phyloP scores from a whole-genome alignment of 2,113 vertebrate species.

The Apeltes quadracus region DNA sequence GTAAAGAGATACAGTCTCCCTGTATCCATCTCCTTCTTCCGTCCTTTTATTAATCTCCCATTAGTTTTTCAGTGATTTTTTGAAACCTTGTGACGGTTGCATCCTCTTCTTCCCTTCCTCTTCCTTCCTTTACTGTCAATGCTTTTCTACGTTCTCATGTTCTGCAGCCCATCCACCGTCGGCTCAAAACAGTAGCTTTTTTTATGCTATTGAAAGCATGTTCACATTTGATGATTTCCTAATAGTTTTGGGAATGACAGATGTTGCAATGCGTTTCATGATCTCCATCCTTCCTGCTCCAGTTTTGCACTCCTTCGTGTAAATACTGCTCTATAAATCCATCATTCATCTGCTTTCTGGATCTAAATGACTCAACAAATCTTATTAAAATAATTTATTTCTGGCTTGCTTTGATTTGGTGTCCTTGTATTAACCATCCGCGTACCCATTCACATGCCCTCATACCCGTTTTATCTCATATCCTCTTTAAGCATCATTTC shows the following conservation, averaged over 20 bases:
- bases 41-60: conserved; percentile 6
- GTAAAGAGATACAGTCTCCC: no score
- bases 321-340: conserved; percentile 20
- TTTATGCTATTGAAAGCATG: neutral
- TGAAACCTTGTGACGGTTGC: conserved; percentile 16
- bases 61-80: no score
- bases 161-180: conserved; percentile 44
- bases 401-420: conserved; percentile 8
- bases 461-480: neutral
- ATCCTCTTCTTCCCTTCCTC: conserved; percentile 31
- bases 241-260: conserved; percentile 39
- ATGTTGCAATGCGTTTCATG: conserved; percentile 34
- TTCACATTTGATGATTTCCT: conserved; percentile 36
- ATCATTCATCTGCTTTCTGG: conserved; percentile 24
- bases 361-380: conserved; percentile 9
- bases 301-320: conserved; percentile 12
- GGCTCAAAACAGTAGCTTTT: conserved; percentile 33
- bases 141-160: conserved; percentile 2
- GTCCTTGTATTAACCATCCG: conserved; percentile 56
- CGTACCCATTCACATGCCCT: conserved; percentile 8
- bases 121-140: conserved; percentile 15
- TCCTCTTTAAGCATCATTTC: conserved; percentile 34
- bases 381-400: neutral
- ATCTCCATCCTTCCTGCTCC: conserved; percentile 39
- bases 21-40: conserved; percentile 1